Evolutionary conservation across 2,888 invertebrate genomes (phyloP), one percentile per base, ranked within the genome.

Genomic region (Limnephilus rhombicus): DNA sequence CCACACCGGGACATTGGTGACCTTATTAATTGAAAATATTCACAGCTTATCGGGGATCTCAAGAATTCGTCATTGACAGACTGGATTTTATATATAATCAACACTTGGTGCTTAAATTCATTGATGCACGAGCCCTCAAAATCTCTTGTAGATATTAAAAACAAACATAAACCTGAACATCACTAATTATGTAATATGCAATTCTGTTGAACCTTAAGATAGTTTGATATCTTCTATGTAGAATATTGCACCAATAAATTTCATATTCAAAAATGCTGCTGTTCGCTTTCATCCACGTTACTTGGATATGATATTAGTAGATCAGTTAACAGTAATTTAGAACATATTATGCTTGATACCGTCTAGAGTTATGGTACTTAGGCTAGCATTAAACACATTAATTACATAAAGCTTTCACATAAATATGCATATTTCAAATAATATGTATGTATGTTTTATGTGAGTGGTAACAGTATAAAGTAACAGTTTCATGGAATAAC

Each of bases 401-500:
- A n/a, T 68, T 68, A 24, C 68, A 24, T 68, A 68, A 68, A 68
- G 68, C 68, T 68, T 68, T 68, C n/a, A 68, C 68, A 68, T 68
- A 68, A 68, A 68, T n/a, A 68, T 68, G 68, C 68, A n/a, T n/a
- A n/a, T n/a, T n/a, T n/a, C 68, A 68, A 68, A 68, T 68, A 68
- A 68, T 24, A 68, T 68, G 18, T 18, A 18, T 49, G 1, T 45
- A 45, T 15, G 49, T 13, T 18, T 5, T 18, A 53, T 53, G 53
- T 18, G 18, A 53, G 68, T 68, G 11, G 68, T n/a, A 68, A 68
- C n/a, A n/a, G n/a, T n/a, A n/a, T 68, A 68, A 68, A 68, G 24
- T 41, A 45, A 12, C 9, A 68, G n/a, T 68, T 68, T 68, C 68
- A 68, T 68, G n/a, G n/a, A 68, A 68, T 68, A 68, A 68, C 24